Evolutionary conservation across 92 coral and sea anemone genomes (phyloP), one percentile per base, ranked within the genome.

Genomic region (Actinostola sp.): DNA sequence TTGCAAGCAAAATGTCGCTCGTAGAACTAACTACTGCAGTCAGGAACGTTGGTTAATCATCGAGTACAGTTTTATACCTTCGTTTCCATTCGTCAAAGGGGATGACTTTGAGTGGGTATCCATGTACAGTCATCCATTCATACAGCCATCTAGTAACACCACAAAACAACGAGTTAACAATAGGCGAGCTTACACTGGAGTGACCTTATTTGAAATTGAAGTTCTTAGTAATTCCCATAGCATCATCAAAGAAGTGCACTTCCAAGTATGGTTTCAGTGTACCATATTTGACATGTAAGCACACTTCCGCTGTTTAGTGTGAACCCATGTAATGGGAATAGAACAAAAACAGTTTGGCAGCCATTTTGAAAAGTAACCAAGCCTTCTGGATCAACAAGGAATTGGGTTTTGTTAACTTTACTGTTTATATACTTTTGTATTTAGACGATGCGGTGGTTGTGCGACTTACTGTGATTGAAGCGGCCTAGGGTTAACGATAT

Each of bases 91-190:
- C 92, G 20, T 71, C 66, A 73, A 88, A 90, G 14, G 97, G 69
- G 20, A 90, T 80, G 36, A 80, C 36, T 21, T 83, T 79, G 55
- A 90, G 70, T 0, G 92, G 92, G 55, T 90, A 90, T 3, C 97
- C 97, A 53, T 80, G 92, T 33, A 77, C 66, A 33, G 82, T 67
- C 97, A 90, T 90, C 97, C 97, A 90, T 52, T 90, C 92, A 61
- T 83, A 90, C 67, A 90, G 41, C 97, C 97, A 90, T 60, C 97
- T 90, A 58, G 21, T 70, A 65, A 45, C 3, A 58, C 55, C 17
- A 38, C 17, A 9, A 7, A n/a, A 38, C 7, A 71, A 7, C 1
- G 29, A 28, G 31, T 23, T 10, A 16, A 46, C 8, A 13, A 46
- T 4, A 46, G 53, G 19, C 7, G 3, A 7, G 7, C 15, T 13